Conservation (phyloP, 1,140 invertebrate species). For the Pemphigus obesinymphae region DNA sequence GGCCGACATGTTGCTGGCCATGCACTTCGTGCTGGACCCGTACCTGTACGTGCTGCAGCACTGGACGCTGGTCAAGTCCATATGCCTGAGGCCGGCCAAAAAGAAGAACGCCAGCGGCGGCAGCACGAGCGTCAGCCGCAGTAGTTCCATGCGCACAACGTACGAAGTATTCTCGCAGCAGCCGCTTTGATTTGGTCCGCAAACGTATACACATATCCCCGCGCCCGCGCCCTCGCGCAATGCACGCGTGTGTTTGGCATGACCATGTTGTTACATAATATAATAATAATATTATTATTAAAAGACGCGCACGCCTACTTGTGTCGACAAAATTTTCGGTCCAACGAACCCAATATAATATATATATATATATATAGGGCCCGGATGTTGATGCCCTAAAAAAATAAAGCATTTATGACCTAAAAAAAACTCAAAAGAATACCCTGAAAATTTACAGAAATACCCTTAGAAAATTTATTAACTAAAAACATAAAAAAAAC, state of each 20-base stretch:
- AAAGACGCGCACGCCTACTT: no score
- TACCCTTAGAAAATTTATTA: no score
- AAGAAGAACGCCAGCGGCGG: background rate
- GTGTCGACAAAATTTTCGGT: no score
- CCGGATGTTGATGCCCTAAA: no score
- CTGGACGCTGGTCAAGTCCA: conserved; percentile 43
- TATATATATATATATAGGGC: no score
- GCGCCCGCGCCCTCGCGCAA: background rate
- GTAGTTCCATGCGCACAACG: conserved; percentile 41
- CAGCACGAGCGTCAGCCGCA: conserved; percentile 16
- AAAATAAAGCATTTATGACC: no score
- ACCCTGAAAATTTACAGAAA: no score
- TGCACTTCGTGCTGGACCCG: conserved; percentile 77
- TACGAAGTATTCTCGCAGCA: conserved; percentile 42
- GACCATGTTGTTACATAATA: background rate
- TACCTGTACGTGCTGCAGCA: conserved; percentile 68
- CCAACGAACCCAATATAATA: no score
- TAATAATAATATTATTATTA: background rate
- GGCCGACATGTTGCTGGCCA: conserved; percentile 70
- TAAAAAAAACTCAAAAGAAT: no score
- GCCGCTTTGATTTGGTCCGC: background rate
- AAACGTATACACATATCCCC: no score
- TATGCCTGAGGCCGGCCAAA: conserved; percentile 16
- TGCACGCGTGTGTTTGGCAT: conserved; percentile 1
- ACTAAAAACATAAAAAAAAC: no score